A percentile compares a stretch with the other conserved stretches of the same genome.
Evolutionary conservation across 2,113 vertebrate species (phyloP).

Genomic region (Pygoscelis antarcticus): DNA sequence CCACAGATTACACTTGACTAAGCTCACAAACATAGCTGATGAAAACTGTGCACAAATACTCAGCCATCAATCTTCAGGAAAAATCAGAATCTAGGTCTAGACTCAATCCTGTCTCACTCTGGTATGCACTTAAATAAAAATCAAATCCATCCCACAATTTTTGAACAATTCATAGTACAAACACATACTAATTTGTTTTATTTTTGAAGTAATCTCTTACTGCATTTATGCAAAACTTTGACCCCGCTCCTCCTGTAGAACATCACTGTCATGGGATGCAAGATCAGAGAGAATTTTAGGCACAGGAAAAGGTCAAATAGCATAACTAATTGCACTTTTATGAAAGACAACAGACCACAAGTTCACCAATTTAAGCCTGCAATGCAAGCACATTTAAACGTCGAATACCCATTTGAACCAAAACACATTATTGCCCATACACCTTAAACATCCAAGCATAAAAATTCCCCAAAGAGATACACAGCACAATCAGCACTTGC

Average conservation of each 20-base stretch:
- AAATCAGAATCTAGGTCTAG: background rate
- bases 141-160: background rate
- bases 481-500: background rate
- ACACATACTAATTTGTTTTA: background rate
- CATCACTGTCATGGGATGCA: background rate
- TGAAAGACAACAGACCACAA: conserved; percentile 7
- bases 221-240: background rate
- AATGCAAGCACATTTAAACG: background rate
- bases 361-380: background rate
- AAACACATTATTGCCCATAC: background rate
- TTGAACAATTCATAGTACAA: background rate
- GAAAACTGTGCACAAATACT: background rate
- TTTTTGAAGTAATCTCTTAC: background rate
- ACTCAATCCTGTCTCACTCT: background rate
- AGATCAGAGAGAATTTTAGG: conserved; percentile 32
- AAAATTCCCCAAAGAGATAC: background rate
- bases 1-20: background rate
- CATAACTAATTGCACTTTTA: conserved; percentile 16
- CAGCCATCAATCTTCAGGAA: background rate
- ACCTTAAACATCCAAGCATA: background rate
- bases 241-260: background rate
- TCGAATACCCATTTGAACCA: background rate
- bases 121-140: background rate
- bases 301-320: conserved; percentile 22
- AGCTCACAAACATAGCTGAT: background rate